These are phyloP conservation scores for Virgularia gustaviana DNA, from an alignment of 92 coral and sea anemone genomes.

Conservation along the genomic window DNA sequence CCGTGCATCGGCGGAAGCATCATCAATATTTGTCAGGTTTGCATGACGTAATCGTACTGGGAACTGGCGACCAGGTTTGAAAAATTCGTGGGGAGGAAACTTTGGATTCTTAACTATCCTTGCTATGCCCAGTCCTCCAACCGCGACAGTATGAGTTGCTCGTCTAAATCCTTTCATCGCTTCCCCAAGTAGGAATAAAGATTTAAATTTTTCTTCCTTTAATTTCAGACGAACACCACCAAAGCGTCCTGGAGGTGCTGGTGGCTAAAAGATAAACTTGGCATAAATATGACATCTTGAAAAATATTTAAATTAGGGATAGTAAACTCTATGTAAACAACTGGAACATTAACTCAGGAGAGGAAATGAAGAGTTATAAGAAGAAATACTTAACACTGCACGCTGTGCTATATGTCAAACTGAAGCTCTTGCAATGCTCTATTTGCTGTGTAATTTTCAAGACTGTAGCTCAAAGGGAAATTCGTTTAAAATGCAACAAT, in stretches of 20 bases:
- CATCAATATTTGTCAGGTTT: conserved; percentile 31
- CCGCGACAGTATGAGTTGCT: conserved; percentile 65
- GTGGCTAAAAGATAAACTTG: conserved; percentile 52
- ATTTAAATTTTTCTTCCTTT: conserved; percentile 46
- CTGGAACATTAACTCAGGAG: too few relatives aligned
- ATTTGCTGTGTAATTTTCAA: too few relatives aligned
- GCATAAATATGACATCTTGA: too few relatives aligned
- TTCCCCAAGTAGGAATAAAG: conserved; percentile 42
- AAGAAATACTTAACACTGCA: too few relatives aligned
- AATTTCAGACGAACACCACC: conserved; percentile 12
- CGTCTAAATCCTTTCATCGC: conserved; percentile 52
- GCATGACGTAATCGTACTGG: conserved; percentile 59
- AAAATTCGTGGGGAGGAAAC: conserved; percentile 48
- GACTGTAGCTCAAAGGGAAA: too few relatives aligned
- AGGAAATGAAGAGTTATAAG: too few relatives aligned
- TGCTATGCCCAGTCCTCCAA: conserved; percentile 61
- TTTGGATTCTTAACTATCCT: conserved; percentile 51
- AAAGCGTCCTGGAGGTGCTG: conserved; percentile 20
- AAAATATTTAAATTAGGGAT: too few relatives aligned
- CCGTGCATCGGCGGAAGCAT: conserved; percentile 40
- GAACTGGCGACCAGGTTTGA: conserved; percentile 39
- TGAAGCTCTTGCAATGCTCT: too few relatives aligned
- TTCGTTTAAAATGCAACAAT: too few relatives aligned
- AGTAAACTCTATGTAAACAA: too few relatives aligned
- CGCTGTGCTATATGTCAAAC: too few relatives aligned